Evolutionary conservation across 2,113 vertebrate species (phyloP).

Genomic region (Sander lucioperca): DNA sequence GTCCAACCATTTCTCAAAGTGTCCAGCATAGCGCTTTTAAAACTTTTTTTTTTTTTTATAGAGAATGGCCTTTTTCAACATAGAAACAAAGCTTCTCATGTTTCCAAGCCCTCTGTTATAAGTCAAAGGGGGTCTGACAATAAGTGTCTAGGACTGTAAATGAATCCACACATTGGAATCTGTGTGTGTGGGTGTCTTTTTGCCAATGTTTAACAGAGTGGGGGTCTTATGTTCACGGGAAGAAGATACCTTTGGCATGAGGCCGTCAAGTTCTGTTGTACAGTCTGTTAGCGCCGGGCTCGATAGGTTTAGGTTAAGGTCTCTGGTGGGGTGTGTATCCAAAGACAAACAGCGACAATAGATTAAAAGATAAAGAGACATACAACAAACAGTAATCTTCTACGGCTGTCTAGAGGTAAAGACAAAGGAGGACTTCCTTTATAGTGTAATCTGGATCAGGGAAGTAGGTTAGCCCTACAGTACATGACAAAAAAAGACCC

Average conservation of each 20-base stretch:
- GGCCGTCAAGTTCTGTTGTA: constrained; percentile 23
- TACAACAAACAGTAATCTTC: constrained; percentile 47
- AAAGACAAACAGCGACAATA: constrained; percentile 24
- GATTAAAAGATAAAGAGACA: constrained; percentile 29
- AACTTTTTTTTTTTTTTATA: not conserved
- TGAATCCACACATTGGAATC: constrained; percentile 56
- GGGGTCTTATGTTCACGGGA: constrained; percentile 52
- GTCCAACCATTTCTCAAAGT: not conserved
- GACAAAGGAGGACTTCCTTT: constrained; percentile 45
- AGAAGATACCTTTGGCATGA: constrained; percentile 53
- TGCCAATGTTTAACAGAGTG: constrained; percentile 66
- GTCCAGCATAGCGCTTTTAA: not conserved
- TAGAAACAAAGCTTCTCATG: constrained; percentile 45
- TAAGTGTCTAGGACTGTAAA: constrained; percentile 63
- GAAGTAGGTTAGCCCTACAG: constrained; percentile 71
- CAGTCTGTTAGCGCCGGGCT: constrained; percentile 2
- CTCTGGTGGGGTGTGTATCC: constrained; percentile 17
- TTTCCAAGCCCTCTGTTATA: constrained; percentile 51
- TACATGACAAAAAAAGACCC: constrained; percentile 30
- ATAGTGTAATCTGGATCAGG: constrained; percentile 57
- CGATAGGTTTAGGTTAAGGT: constrained; percentile 9
- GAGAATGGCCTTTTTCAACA: constrained; percentile 25
- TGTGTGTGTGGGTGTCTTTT: constrained; percentile 21
- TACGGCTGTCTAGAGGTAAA: constrained; percentile 23
- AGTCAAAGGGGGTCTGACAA: constrained; percentile 50